Evolutionary conservation across 2,797 vertebrate species (phyloP), one percentile per base, ranked within the genome.

Genomic region (Gymnodraco acuticeps): DNA sequence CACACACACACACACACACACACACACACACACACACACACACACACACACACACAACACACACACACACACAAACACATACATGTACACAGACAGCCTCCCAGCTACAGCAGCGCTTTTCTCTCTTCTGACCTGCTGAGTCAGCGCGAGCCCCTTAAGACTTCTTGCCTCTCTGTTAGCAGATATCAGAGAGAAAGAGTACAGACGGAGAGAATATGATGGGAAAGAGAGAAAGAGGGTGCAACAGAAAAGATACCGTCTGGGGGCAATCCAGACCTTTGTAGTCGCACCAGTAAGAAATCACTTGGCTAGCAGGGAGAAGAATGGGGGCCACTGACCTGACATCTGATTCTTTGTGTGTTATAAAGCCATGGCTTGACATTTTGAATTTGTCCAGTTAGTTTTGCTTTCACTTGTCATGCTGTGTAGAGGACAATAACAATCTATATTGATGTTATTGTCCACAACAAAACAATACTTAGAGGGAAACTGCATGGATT

Each of bases 121-220:
- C 78, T 85, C 75, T 85, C 73, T 67, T 88, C 81, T 92, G 89
- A 89, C 90, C 78, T 93, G 89, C 92, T 92, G 91, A 93, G 89
- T 91, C 89, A 93, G 84, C 81, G 66, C 46, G 11, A 86, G 78
- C 82, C 85, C 80, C 83, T 88, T 89, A 89, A 91, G 78, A 87
- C 78, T 56, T 73, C 64, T 83, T 75, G 76, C 78, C 58, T 82
- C 54, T 80, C 55, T 56, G 61, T 70, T 78, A 52, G 74, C 38
- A 77, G 58, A 85, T 88, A 88, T 89, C 82, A 85, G 80, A 87
- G 75, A 42, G 64, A 45, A 45, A 59, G 50, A 50, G 58, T 54
- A 74, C 47, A 77, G 76, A 64, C 45, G 10, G 69, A 60, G 52
- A 58, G 74, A 78, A 80, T 59, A 65, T 55, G 61, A 56, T 56